Evolutionary conservation across 1,140 invertebrate species (phyloP), one percentile per base, ranked within the genome.

Genomic region (Zaprionus tsacasi): DNA sequence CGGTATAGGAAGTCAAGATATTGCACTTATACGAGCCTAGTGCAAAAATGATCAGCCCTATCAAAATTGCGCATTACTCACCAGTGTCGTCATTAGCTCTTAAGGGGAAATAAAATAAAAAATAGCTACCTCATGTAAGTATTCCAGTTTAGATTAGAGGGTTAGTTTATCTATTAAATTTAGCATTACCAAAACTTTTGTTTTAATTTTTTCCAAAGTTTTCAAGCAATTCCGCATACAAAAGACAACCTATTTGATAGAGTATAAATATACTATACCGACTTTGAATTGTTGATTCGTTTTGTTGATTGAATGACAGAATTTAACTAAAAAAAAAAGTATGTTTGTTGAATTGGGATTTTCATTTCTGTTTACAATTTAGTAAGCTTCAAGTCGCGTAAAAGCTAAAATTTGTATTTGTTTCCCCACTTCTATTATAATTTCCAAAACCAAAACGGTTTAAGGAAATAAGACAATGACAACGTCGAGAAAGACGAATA

Each of bases 1-100:
- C 55, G 63, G 45, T 66, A 33, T 67, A 50, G 40, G 52, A 67
- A 33, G 55, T 35, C 63, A 40, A 72, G 35, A 72, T 50, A 50
- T 25, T 50, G 45, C 45, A 50, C 45, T 45, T 21, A 50, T 50
- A 50, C 45, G 45, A 50, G 45, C 4, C 17, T 2, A 12, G 8
- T 50, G 45, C 45, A 50, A 50, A 11, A 25, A 50, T 50, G 45
- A 50, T 48, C 45, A 48, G 45, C 45, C 45, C 45, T 21, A 48
- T 48, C 45, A 48, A 21, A 48, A 12, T 48, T 48, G 45, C 45
- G 45, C 45, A 21, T 48, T 48, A 21, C 45, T 48, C 45, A 48
- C 45, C 45, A 11, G 7, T 45, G 7, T 45, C 15, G 45, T 48
- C 17, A 21, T 48, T 48, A 48, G 15, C 15, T 21, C 10, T 43